Percentiles rank a stretch among this genome's conserved stretches.
These are phyloP conservation scores for Thymelicus lineola DNA, from an alignment of 2,888 invertebrate species.

Conservation along the genomic window DNA sequence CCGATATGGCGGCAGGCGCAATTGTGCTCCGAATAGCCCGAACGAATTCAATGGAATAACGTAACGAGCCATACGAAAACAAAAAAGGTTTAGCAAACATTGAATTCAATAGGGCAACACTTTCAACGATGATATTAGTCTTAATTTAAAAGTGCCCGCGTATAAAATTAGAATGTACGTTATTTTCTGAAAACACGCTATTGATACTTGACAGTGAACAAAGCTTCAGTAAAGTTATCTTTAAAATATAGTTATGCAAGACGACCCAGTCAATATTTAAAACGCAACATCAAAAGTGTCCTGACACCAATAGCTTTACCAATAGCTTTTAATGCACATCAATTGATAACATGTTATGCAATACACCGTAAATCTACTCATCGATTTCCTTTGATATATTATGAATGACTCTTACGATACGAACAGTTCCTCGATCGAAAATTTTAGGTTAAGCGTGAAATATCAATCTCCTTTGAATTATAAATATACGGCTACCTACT, in stretches of 20 bases:
- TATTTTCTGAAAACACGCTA: background rate
- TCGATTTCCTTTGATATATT: conserved; percentile 32
- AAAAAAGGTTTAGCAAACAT: conserved; percentile 25
- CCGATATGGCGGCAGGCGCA: conserved; percentile 5
- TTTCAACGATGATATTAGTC: background rate
- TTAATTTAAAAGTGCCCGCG: background rate
- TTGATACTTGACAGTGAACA: background rate
- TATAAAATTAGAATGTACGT: background rate
- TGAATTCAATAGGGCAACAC: background rate
- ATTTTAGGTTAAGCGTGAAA: conserved; percentile 16
- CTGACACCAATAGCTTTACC: background rate
- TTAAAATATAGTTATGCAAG: background rate
- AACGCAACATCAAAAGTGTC: conserved; percentile 5
- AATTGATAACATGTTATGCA: conserved; percentile 32
- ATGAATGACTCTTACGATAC: conserved; percentile 14
- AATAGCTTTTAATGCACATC: conserved; percentile 22
- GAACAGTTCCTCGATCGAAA: conserved; percentile 5
- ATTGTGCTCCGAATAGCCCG: conserved; percentile 32
- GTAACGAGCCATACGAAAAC: conserved; percentile 27
- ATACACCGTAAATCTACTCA: conserved; percentile 2
- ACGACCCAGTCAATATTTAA: background rate
- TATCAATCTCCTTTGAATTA: conserved; percentile 13
- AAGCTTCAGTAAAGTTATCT: background rate
- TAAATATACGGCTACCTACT: conserved; percentile 3
- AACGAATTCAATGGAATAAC: conserved; percentile 31